Base-by-base conservation (phyloP, 2,113 vertebrate species). In the Salvator merianae region DNA sequence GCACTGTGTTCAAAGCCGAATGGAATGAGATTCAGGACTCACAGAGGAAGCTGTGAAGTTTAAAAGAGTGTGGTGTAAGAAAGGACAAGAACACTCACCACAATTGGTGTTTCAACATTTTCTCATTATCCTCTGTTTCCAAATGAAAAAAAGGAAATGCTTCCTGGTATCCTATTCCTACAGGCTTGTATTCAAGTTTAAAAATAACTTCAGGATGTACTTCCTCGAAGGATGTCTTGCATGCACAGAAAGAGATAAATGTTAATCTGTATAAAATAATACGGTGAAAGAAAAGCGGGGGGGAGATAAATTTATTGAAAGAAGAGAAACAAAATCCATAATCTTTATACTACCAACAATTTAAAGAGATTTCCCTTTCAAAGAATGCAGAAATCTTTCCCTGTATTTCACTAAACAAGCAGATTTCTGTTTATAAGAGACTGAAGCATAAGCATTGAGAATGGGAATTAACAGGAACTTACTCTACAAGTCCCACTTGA, bases 61-160 rank as follows among this genome's bases (percentile, higher is more conserved):
- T 30, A 20, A 66, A 74, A 63, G 30, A 22, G 20, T 91, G 77
- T 50, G 0, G 0, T 55, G 24, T 0, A 1, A 3, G 0, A 0
- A 63, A 55, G 16, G n/a, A 77, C 86, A 90, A 86, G 9, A 84
- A 77, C 55, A 36, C 74, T 77, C 59, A 77, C 40, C 20, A 69
- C 63, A 70, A 80, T 2, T 78, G 83, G 74, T 79, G 79, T 65
- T 80, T 83, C 90, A 88, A 84, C 81, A 88, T 91, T 6, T 86
- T 71, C 89, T 50, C 38, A 14, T 22, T 0, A 9, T 20, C 32
- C 32, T 70, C 26, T 86, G 50, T 26, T 73, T 63, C 16, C 84
- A 1, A 2, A 0, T 4, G 9, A 34, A 81, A 55, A 78, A 7
- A 73, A 77, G 85, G 72, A 86, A 85, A 59, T 77, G 86, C 71